Base-by-base conservation (phyloP, 2,797 vertebrate species). In the Oreortyx pictus region DNA sequence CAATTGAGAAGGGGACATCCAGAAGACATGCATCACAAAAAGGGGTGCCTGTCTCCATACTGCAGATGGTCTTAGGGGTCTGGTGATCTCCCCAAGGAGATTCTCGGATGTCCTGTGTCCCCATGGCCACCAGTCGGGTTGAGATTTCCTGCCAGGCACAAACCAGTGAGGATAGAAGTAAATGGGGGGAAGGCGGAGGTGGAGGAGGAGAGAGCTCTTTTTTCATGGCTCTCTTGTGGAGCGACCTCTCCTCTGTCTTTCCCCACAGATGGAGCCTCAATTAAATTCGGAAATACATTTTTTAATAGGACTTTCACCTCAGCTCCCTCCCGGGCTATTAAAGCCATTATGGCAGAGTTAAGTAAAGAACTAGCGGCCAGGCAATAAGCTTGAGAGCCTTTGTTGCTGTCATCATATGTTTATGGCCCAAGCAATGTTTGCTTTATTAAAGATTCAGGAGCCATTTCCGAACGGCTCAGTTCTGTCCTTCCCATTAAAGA, bases 381-480 rank as follows among this genome's bases (percentile, higher is more conserved):
- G 93, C 87, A 95, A 95, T 96, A 95, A 96, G 93, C 82, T 84
- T 95, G 94, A 95, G 92, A 97, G 96, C 95, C 87, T 93, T 90
- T 54, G 93, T 90, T 89, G 95, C 95, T 96, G 96, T 97, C 96
- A 96, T 94, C 79, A 43, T 56, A 94, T 95, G 95, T 97, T 97
- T 97, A 97, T 97, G 94, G 95, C 86, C 93, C 92, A 82, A 76
- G 95, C 96, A 87, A 96, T 65, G 93, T 96, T 96, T 87, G 94
- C 96, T 96, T 96, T 96, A 97, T 97, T 97, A 97, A 97, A 97
- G 94, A 97, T 97, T 97, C 97, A 97, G 71, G 39, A 97, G 92
- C 95, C 95, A 97, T 97, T 97, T 97, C 95, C n/a, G 27, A 93
- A 91, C 1, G 29, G 75, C 90, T 94, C 68, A 27, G 57, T 73